Conservation (phyloP, 2,113 vertebrate species). For the Erinaceus europaeus region DNA sequence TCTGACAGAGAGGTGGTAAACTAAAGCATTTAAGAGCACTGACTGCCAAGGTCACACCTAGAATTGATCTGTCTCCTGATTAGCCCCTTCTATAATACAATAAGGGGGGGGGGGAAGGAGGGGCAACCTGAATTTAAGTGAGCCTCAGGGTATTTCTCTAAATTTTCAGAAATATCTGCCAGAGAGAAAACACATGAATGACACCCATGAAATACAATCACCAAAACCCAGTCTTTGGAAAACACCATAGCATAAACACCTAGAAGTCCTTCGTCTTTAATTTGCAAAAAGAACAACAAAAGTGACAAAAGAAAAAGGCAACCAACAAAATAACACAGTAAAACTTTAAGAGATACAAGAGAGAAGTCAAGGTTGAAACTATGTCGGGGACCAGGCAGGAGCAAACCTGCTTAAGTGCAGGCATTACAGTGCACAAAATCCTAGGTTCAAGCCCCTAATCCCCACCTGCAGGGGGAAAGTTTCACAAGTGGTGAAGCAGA, state of each 20-base stretch:
- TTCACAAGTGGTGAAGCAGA: too few relatives aligned
- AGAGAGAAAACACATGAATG: not conserved
- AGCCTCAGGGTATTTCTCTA: not conserved
- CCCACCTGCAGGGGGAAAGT: not conserved
- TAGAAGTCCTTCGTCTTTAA: not conserved
- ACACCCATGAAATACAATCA: accelerated
- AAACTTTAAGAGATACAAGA: not conserved
- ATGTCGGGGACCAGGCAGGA: too few relatives aligned
- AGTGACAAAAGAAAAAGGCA: not conserved
- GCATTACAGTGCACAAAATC: too few relatives aligned
- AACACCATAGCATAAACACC: not conserved
- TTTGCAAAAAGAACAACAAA: not conserved
- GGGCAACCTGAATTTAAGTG: not conserved
- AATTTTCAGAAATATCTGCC: accelerated
- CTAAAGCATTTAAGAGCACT: not conserved
- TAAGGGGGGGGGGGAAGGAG: not conserved
- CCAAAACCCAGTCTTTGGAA: not conserved
- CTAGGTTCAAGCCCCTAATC: too few relatives aligned
- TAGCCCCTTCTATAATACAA: not conserved
- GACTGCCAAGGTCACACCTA: not conserved
- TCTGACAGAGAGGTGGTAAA: too few relatives aligned
- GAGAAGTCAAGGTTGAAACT: not conserved
- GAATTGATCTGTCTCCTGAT: accelerated
- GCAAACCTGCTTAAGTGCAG: too few relatives aligned
- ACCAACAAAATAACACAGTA: not conserved